Conservation (phyloP, 2,888 invertebrate species). For the Pyrgus malvae region DNA sequence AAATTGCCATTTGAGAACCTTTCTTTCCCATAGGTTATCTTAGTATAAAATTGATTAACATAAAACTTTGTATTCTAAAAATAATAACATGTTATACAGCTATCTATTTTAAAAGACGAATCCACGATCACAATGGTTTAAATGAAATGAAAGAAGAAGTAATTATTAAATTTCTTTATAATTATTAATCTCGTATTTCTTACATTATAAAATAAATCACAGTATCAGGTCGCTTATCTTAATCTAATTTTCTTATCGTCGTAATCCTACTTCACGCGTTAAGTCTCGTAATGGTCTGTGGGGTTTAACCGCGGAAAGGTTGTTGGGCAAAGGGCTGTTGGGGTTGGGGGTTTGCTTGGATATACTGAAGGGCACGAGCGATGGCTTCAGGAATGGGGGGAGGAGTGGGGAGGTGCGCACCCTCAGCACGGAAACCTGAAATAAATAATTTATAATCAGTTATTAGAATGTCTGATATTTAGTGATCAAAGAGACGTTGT, state of each 20-base stretch:
- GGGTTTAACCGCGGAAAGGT: constrained; percentile 60
- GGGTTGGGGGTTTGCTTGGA: constrained; percentile 50
- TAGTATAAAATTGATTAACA: no score
- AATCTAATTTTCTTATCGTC: constrained; percentile 37
- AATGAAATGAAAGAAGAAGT: neutral
- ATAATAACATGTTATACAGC: no score
- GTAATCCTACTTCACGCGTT: constrained; percentile 33
- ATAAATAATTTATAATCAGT: constrained; percentile 29
- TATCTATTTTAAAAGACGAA: no score
- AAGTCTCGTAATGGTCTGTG: constrained; percentile 9
- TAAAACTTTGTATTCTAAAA: no score
- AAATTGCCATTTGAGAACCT: no score
- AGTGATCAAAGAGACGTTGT: no score
- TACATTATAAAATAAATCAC: constrained; percentile 69
- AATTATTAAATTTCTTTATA: constrained; percentile 31
- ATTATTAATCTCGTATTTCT: constrained; percentile 42
- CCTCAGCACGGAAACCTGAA: constrained; percentile 83
- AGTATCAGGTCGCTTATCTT: constrained; percentile 58
- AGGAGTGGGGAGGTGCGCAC: constrained; percentile 83
- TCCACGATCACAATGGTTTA: no score
- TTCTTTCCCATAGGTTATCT: no score
- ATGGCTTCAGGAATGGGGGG: constrained; percentile 84
- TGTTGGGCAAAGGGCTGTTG: constrained; percentile 44
- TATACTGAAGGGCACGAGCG: constrained; percentile 73
- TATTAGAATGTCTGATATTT: no score